Conservation (phyloP, 2,888 invertebrate genomes). For the Trachelus tabidus region DNA sequence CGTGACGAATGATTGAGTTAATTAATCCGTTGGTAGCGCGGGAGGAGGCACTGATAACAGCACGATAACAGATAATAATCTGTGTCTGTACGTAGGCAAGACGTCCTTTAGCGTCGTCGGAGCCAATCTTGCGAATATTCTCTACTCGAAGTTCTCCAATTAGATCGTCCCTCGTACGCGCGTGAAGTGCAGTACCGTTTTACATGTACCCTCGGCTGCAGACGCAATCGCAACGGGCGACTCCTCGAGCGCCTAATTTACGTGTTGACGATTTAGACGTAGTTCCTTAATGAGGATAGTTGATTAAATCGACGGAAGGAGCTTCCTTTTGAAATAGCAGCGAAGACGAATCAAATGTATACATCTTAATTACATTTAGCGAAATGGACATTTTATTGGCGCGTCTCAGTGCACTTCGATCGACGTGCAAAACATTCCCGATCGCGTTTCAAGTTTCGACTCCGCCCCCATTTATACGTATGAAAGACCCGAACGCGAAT, state of each 20-base stretch:
- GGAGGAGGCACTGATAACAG: slow-evolving; percentile 22
- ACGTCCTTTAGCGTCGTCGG: neutral
- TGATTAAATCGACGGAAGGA: neutral
- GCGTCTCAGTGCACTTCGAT: neutral
- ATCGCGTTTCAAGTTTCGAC: no score
- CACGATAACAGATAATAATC: slow-evolving; percentile 40
- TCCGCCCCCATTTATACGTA: no score
- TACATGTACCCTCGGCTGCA: neutral
- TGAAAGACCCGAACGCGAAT: no score
- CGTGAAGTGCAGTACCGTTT: neutral
- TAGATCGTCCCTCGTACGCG: neutral
- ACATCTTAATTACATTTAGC: neutral
- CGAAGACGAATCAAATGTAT: neutral
- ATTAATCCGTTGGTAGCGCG: slow-evolving; percentile 45
- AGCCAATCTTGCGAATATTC: neutral
- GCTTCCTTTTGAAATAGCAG: neutral
- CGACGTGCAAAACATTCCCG: neutral
- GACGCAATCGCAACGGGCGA: neutral
- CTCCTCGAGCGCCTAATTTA: neutral
- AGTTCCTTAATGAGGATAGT: neutral
- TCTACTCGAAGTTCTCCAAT: neutral
- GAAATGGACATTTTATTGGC: neutral
- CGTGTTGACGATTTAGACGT: neutral
- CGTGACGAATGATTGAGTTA: slow-evolving; percentile 53
- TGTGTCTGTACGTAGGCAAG: neutral